Evolutionary conservation across 1,140 invertebrate genomes (phyloP).

Genomic region (Carcinoscorpius rotundicauda): DNA sequence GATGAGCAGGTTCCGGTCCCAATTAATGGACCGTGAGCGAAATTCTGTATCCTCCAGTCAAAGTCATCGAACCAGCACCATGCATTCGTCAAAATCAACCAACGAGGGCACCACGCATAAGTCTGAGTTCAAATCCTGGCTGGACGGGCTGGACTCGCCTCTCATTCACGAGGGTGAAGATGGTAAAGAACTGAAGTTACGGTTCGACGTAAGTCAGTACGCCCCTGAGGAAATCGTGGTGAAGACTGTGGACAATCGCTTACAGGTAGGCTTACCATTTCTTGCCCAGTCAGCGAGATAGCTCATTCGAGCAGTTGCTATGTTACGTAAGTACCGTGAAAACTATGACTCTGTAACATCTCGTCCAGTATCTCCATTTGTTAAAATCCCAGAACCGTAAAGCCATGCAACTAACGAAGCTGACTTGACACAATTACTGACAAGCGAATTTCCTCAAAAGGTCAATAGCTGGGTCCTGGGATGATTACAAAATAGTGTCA

Average conservation of each 20-base stretch:
- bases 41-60: conserved; percentile 10
- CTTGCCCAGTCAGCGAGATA: too few relatives aligned
- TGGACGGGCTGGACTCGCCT: conserved; percentile 77
- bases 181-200: conserved; percentile 67
- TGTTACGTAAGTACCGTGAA: too few relatives aligned
- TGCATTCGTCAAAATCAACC: conserved; percentile 3
- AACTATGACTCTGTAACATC: too few relatives aligned
- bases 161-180: conserved; percentile 77
- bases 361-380: too few relatives aligned
- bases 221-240: conserved; percentile 90
- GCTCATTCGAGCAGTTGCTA: too few relatives aligned
- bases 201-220: conserved; percentile 90
- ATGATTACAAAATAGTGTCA: too few relatives aligned
- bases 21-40: conserved; percentile 80
- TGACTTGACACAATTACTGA: too few relatives aligned
- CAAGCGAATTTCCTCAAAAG: too few relatives aligned
- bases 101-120: conserved; percentile 13
- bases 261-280: conserved; percentile 53
- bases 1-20: conserved; percentile 88
- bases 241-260: conserved; percentile 90
- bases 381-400: too few relatives aligned
- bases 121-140: conserved; percentile 44
- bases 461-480: too few relatives aligned
- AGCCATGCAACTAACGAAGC: too few relatives aligned
- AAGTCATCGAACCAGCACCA: conserved; percentile 6